Evolutionary conservation across 2,113 vertebrate genomes (phyloP).

Genomic region (Benitochromis conjunctus): DNA sequence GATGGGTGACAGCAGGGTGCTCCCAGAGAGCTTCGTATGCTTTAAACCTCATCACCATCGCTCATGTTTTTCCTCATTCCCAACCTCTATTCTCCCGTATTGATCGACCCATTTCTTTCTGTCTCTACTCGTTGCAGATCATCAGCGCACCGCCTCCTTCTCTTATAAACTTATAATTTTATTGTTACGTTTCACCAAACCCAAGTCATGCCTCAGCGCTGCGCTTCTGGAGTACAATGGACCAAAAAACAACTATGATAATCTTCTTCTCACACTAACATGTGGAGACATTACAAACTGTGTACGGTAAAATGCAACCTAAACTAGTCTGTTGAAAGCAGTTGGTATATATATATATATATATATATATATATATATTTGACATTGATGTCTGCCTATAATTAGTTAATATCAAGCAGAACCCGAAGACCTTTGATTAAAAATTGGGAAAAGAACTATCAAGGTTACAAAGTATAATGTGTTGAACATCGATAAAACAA

Average conservation of each 20-base stretch:
- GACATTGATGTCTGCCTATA: background rate
- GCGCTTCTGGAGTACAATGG: background rate
- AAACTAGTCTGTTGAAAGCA: background rate
- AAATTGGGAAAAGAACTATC: fast-evolving
- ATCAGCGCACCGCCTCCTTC: background rate
- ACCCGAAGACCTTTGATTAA: background rate
- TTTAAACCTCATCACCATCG: conserved; percentile 3
- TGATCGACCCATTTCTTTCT: background rate
- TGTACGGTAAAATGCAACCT: background rate
- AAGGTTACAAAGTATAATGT: fast-evolving
- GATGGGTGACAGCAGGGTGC: background rate
- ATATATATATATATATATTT: background rate
- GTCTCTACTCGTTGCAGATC: background rate
- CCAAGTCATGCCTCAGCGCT: background rate
- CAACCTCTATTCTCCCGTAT: background rate
- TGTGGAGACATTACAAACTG: background rate
- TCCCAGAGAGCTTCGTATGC: background rate
- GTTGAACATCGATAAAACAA: background rate
- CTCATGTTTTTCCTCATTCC: background rate
- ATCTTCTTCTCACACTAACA: background rate
- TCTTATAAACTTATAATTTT: background rate
- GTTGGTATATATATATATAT: background rate
- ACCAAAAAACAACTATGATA: background rate
- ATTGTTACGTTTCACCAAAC: background rate
- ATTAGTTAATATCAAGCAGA: background rate